A percentile compares a stretch with the other conserved stretches of the same genome.
These are phyloP conservation scores for Alces alces DNA, from an alignment of 2,113 vertebrate genomes.

Conservation along the genomic window DNA sequence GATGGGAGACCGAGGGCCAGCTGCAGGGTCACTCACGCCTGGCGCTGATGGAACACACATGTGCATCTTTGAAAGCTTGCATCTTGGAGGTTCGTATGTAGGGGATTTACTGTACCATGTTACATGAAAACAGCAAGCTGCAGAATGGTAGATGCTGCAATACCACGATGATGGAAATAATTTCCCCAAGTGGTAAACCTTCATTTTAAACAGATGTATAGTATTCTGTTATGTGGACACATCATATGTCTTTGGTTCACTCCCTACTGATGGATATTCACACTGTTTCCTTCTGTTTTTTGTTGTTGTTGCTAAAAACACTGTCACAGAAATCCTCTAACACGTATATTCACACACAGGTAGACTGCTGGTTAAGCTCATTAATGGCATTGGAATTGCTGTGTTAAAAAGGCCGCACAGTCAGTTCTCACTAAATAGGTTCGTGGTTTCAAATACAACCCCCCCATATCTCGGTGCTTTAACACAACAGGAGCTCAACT, in stretches of 20 bases:
- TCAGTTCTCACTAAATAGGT: background rate
- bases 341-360: accelerated
- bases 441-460: background rate
- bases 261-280: background rate
- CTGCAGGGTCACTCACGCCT: background rate
- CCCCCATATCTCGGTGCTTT: background rate
- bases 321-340: background rate
- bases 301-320: background rate
- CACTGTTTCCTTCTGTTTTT: background rate
- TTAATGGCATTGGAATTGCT: background rate
- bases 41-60: background rate
- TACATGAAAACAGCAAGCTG: accelerated
- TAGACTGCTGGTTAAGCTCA: background rate
- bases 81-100: background rate
- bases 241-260: background rate
- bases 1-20: background rate
- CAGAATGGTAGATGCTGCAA: accelerated
- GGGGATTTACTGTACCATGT: accelerated
- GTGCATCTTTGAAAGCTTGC: background rate
- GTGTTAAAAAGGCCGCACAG: too few relatives aligned
- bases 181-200: accelerated
- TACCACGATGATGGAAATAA: accelerated
- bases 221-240: background rate
- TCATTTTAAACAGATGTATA: too few relatives aligned
- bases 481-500: accelerated